Percentiles rank a stretch among this genome's conserved stretches.
These are phyloP conservation scores for Chrysolina haemoptera DNA, from an alignment of 2,888 invertebrate genomes.

Conservation along the genomic window DNA sequence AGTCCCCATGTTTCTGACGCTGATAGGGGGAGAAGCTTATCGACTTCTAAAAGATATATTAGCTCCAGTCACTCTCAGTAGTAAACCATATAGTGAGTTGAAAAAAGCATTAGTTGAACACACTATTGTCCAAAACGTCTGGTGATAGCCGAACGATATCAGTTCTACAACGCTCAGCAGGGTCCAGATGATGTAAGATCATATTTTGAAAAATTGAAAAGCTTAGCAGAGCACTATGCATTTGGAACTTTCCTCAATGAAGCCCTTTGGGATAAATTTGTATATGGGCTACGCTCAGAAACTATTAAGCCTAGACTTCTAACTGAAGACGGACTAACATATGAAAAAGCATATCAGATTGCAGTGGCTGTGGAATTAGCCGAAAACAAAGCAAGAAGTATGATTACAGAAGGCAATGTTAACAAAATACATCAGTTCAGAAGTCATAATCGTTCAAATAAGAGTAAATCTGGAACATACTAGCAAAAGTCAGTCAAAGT, in stretches of 20 bases:
- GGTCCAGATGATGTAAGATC: constrained; percentile 37
- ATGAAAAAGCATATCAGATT: constrained; percentile 18
- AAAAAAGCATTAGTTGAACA: constrained; percentile 39
- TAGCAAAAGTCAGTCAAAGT: constrained; percentile 5
- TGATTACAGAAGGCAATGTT: neutral
- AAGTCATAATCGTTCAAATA: neutral
- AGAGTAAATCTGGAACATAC: neutral
- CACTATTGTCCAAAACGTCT: constrained; percentile 52
- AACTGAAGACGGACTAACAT: constrained; percentile 27
- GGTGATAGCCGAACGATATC: no score
- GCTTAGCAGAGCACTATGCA: constrained; percentile 39
- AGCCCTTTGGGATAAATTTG: constrained; percentile 44
- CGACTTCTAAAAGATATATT: constrained; percentile 47
- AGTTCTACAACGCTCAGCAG: constrained; percentile 54
- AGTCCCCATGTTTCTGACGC: constrained; percentile 51
- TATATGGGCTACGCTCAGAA: constrained; percentile 5
- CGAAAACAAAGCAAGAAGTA: constrained; percentile 31
- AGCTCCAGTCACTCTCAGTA: constrained; percentile 42
- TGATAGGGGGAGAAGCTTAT: constrained; percentile 53
- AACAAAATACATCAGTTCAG: neutral
- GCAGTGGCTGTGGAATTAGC: constrained; percentile 34
- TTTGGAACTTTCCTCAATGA: constrained; percentile 38
- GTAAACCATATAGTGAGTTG: constrained; percentile 47
- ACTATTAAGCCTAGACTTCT: constrained; percentile 44
- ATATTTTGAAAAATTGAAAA: constrained; percentile 47